These are phyloP conservation scores for Lepus townsendii DNA, from an alignment of 2,797 vertebrate genomes.

Conservation along the genomic window DNA sequence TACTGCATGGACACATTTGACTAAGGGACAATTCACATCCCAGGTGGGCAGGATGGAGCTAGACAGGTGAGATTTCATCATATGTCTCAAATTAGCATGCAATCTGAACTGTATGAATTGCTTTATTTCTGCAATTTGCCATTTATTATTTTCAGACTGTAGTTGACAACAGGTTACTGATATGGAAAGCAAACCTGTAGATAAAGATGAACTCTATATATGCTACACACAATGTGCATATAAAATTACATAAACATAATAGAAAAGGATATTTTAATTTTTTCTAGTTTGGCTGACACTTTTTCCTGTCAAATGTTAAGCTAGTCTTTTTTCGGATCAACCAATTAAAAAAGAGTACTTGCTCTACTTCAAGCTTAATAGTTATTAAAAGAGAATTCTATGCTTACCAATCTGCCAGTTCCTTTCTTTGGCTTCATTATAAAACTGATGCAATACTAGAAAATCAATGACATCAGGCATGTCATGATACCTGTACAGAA, in stretches of 20 bases:
- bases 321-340: conserved; percentile 52
- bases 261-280: conserved; percentile 47
- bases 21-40: background rate
- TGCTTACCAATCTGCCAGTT: conserved; percentile 97
- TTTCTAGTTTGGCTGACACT: conserved; percentile 31
- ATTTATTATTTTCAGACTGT: background rate
- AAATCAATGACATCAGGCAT: conserved; percentile 99
- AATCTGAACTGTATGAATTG: background rate
- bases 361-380: conserved; percentile 27
- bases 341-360: conserved; percentile 7
- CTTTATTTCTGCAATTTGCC: background rate
- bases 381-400: conserved; percentile 50
- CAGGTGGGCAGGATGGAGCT: background rate
- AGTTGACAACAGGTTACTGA: background rate
- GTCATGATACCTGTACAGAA: conserved; percentile 95
- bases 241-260: conserved; percentile 8
- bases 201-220: background rate
- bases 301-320: conserved; percentile 13
- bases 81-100: background rate
- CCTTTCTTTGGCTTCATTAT: conserved; percentile 97
- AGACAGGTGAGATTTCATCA: background rate
- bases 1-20: background rate
- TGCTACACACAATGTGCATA: background rate
- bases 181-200: background rate
- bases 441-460: conserved; percentile 98